Conservation (phyloP, 1,140 invertebrate genomes). For the Calliopsis andreniformis region DNA sequence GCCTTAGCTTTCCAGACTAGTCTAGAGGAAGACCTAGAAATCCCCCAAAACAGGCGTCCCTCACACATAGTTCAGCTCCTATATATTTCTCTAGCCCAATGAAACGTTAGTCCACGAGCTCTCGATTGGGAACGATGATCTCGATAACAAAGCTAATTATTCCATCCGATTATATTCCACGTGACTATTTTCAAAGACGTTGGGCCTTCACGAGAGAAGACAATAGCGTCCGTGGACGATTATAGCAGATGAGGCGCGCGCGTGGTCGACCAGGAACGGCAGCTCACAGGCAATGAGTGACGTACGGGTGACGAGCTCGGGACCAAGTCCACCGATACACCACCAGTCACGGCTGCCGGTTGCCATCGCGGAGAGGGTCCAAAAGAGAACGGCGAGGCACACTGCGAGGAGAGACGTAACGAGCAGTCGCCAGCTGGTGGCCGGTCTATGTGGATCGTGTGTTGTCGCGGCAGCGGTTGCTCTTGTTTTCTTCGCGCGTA, state of each 20-base stretch:
- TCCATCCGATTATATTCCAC: not conserved
- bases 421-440: slow-evolving; percentile 74
- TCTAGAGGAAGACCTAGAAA: too few relatives aligned
- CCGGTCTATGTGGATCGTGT: slow-evolving; percentile 42
- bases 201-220: not conserved
- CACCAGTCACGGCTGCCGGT: slow-evolving; percentile 31
- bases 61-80: too few relatives aligned
- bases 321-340: slow-evolving; percentile 41
- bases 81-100: too few relatives aligned
- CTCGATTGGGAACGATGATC: too few relatives aligned
- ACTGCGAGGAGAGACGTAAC: slow-evolving; percentile 13
- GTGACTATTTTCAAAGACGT: not conserved
- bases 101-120: too few relatives aligned
- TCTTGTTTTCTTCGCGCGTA: not conserved
- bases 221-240: not conserved
- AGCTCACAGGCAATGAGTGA: not conserved
- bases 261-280: not conserved
- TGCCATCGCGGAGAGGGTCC: slow-evolving; percentile 28
- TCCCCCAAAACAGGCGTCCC: too few relatives aligned
- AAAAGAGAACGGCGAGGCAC: slow-evolving; percentile 37
- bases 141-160: too few relatives aligned
- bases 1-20: too few relatives aligned
- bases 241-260: not conserved
- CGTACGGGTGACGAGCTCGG: not conserved
- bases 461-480: not conserved